Evolutionary conservation across 2,888 invertebrate species (phyloP), one percentile per base, ranked within the genome.

Genomic region (Terebella lapidaria): DNA sequence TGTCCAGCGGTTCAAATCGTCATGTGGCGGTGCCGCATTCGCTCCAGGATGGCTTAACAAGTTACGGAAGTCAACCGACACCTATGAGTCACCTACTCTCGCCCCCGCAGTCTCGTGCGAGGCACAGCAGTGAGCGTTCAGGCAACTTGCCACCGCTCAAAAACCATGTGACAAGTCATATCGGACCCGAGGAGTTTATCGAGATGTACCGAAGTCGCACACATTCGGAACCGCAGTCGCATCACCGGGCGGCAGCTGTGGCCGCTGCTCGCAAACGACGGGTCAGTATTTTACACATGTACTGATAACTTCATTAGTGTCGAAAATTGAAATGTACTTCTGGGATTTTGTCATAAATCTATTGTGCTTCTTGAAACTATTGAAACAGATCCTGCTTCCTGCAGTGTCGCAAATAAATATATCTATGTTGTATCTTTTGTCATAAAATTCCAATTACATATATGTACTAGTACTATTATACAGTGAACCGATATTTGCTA

Each of bases 151-250:
- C n/a, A n/a, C n/a, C 26, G 26, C n/a, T n/a, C n/a, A n/a, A n/a
- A n/a, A n/a, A n/a, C n/a, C n/a, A n/a, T n/a, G n/a, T n/a, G n/a
- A n/a, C n/a, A n/a, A n/a, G n/a, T n/a, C n/a, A n/a, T n/a, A 56
- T 59, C 51, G 60, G 60, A 5, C 56, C 64, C 3, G 57, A 45
- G 24, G 56, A 56, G 30, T 61, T 66, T 25, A 27, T 67, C 0
- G 68, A 67, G 54, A 65, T 57, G 66, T 68, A 60, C 58, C 58
- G 68, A 18, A 55, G 58, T 28, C 55, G 68, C n/a, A 65, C 68
- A 10, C 65, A 67, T 54, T 64, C 66, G 2, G 68, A 68, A 46
- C 56, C 66, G 18, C 56, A 57, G 42, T 26, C 55, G 29, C 54
- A 54, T 1, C 51, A 51, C 27, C 29, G 24, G 10, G 26, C 53